phyloP scores from a whole-genome alignment of 2,113 vertebrate species.

The Chlamydotis undulata region DNA sequence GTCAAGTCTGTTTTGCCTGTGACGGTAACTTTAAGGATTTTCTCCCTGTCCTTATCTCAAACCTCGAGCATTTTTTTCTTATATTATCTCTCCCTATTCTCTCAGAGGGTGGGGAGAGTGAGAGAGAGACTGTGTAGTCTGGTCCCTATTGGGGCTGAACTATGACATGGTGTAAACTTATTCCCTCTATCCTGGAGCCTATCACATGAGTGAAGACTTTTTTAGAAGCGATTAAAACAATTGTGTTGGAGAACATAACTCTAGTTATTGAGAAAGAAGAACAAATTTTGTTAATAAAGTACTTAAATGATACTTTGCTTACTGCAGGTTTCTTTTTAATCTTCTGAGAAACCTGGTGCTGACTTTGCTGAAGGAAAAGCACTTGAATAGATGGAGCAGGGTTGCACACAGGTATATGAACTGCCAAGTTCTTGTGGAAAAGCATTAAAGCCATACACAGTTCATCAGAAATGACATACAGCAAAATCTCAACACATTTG shows the following conservation, averaged over 20 bases:
- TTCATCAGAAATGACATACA: neutral
- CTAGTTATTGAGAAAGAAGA: neutral
- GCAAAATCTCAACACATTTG: too few relatives aligned
- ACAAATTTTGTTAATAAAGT: neutral
- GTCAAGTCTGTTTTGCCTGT: too few relatives aligned
- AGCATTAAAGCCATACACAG: neutral
- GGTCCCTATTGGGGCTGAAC: too few relatives aligned
- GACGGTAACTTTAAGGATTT: too few relatives aligned
- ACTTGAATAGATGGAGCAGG: neutral
- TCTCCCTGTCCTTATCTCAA: too few relatives aligned
- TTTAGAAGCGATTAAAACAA: neutral
- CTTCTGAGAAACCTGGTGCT: neutral
- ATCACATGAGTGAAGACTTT: neutral
- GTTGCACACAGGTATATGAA: neutral
- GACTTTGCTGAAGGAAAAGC: neutral
- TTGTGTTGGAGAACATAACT: neutral
- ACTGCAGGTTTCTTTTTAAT: neutral
- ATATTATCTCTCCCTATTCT: too few relatives aligned
- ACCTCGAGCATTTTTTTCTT: too few relatives aligned
- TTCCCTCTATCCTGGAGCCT: neutral
- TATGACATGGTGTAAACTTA: neutral
- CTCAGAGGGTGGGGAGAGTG: too few relatives aligned
- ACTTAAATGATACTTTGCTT: neutral
- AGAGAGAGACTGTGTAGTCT: too few relatives aligned
- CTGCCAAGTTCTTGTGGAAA: neutral